Percentiles rank a stretch among this genome's conserved stretches.
These are phyloP conservation scores for Desmodus rotundus DNA, from an alignment of 2,113 vertebrate species.

Conservation along the genomic window DNA sequence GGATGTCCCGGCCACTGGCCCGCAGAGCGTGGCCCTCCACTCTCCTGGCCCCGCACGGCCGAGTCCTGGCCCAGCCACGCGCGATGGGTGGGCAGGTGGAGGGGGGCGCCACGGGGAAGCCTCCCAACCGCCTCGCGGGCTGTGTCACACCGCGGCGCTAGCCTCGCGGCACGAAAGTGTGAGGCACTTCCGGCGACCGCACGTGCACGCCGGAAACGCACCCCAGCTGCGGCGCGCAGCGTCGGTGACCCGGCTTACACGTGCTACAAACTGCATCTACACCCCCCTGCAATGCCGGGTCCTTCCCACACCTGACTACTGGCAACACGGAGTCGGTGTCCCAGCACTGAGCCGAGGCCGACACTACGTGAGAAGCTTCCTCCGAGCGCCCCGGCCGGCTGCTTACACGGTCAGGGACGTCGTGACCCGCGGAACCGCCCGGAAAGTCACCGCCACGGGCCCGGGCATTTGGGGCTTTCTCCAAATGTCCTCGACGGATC, in stretches of 20 bases:
- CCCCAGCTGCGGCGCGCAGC: accelerated
- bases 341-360: accelerated
- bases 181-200: not conserved
- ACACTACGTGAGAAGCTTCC: too few species aligned
- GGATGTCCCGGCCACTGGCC: too few species aligned
- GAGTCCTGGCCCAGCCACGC: too few species aligned
- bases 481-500: not conserved
- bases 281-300: not conserved
- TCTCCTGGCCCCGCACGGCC: too few species aligned
- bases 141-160: not conserved
- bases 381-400: too few species aligned
- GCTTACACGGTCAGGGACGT: too few species aligned
- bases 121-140: too few species aligned
- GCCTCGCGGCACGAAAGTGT: not conserved
- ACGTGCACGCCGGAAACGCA: accelerated
- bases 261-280: not conserved
- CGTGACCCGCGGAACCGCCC: too few species aligned
- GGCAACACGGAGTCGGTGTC: not conserved
- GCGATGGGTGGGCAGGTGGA: too few species aligned
- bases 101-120: too few species aligned
- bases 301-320: not conserved
- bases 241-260: not conserved
- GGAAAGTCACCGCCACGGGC: too few species aligned
- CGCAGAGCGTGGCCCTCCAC: too few species aligned
- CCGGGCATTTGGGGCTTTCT: not conserved